phyloP scores from a whole-genome alignment of 2,113 vertebrate genomes.

The Piaya cayana region DNA sequence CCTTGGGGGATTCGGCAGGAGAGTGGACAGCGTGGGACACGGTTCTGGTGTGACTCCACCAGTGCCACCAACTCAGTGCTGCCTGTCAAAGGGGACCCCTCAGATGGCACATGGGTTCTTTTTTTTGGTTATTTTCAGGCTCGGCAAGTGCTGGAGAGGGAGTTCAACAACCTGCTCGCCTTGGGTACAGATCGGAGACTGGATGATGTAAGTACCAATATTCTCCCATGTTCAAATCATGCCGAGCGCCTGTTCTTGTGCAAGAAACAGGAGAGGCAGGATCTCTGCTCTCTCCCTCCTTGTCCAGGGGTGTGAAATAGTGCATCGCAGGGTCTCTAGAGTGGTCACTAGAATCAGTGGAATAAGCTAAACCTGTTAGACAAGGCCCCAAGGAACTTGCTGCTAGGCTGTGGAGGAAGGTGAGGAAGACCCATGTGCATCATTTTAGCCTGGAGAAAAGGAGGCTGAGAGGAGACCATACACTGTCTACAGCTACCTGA shows the following conservation, averaged over 20 bases:
- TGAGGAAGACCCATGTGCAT: neutral
- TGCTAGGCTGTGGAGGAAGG: neutral
- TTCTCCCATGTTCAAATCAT: neutral
- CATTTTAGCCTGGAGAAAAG: neutral
- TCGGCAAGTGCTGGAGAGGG: slow-evolving; percentile 94
- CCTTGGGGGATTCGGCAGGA: neutral
- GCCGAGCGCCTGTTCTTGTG: neutral
- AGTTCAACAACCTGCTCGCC: slow-evolving; percentile 94
- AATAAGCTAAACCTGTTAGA: neutral
- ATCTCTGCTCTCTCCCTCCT: neutral
- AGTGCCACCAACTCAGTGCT: neutral
- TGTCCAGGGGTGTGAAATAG: neutral
- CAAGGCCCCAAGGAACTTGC: neutral
- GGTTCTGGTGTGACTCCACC: neutral
- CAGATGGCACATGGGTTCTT: fast-evolving
- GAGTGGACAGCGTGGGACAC: neutral
- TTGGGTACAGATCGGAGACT: slow-evolving; percentile 91
- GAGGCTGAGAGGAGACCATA: too few species aligned
- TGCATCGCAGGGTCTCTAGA: neutral
- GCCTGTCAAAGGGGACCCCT: neutral
- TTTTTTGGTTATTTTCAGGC: slow-evolving; percentile 75
- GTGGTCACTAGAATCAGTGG: neutral
- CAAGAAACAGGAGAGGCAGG: neutral
- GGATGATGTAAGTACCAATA: slow-evolving; percentile 86
- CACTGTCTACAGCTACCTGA: too few species aligned